Evolutionary conservation across 2,888 invertebrate species (phyloP), one percentile per base, ranked within the genome.

Genomic region (Leptopilina drosophilae): DNA sequence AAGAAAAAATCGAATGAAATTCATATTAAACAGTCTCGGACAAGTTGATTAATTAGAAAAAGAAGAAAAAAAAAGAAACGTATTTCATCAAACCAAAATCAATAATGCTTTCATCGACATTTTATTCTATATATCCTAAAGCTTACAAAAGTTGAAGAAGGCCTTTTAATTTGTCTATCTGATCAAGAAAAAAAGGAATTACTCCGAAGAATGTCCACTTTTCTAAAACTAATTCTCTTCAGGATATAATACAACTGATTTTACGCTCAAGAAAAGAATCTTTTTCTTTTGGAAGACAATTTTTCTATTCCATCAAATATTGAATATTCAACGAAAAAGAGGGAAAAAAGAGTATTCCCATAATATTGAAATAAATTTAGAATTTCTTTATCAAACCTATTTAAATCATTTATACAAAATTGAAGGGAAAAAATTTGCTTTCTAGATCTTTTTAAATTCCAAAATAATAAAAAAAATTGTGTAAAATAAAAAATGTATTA

Each of bases 141-240:
- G 53, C 26, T 73, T 53, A 53, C 73, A 53, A 33, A 53, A 9
- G 53, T 26, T 9, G 14, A 9, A 56, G 56, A 56, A 49, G 56
- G 53, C 7, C n/a, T 73, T 73, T 15, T 73, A 73, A 73, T 73
- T 73, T 73, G 33, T 53, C 56, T 14, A 26, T 73, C 33, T 20
- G n/a, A 33, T 56, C 56, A 73, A n/a, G 73, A n/a, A 56, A 73
- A 26, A 73, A 73, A 73, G 56, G 33, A 73, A 73, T 73, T 56
- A 73, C 53, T 2, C 26, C 9, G 56, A 14, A 69, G 69, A 73
- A 73, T 5, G n/a, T 73, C 73, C 14, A 33, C 53, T 73, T 73
- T 56, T 33, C 56, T 3, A 11, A 11, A 69, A 53, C 14, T 33
- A 26, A 26, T 73, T 73, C 56, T 73, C 56, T n/a, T 1, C 26